phyloP scores from a whole-genome alignment of 2,797 vertebrate species.

The Helicolenus hilgendorfi region DNA sequence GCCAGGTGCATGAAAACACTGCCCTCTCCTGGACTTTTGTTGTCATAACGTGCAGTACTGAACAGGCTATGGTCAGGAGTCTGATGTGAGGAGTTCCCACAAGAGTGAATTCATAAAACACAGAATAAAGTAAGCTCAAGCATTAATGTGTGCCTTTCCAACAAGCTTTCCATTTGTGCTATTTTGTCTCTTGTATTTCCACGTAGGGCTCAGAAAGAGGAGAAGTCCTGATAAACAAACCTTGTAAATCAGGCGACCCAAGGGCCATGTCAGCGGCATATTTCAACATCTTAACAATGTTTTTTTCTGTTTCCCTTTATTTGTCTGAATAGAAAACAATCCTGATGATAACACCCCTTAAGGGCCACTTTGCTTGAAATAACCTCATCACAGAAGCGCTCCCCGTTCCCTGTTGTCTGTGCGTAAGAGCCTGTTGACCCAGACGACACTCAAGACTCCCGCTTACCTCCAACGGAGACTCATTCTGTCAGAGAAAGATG shows the following conservation, averaged over 20 bases:
- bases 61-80: too few relatives aligned
- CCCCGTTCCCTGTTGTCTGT: slow-evolving; percentile 4
- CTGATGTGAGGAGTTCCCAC: background rate
- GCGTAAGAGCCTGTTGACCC: slow-evolving; percentile 58
- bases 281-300: slow-evolving; percentile 11
- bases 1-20: slow-evolving; percentile 35
- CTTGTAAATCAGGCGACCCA: background rate
- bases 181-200: background rate
- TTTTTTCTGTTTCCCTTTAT: slow-evolving; percentile 28
- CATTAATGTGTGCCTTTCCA: background rate
- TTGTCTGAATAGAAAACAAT: slow-evolving; percentile 25
- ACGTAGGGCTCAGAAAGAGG: background rate
- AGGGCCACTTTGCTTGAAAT: slow-evolving; percentile 50
- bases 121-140: background rate
- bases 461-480: slow-evolving; percentile 38
- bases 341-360: slow-evolving; percentile 8
- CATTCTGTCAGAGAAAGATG: slow-evolving; percentile 14
- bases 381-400: slow-evolving; percentile 57
- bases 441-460: slow-evolving; percentile 38
- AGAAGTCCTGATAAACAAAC: background rate
- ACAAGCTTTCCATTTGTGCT: background rate
- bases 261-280: slow-evolving; percentile 4
- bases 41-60: background rate
- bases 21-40: slow-evolving; percentile 61
- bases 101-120: background rate